Evolutionary conservation across 2,797 vertebrate genomes (phyloP).

Genomic region (Rhyacichthys aspro): DNA sequence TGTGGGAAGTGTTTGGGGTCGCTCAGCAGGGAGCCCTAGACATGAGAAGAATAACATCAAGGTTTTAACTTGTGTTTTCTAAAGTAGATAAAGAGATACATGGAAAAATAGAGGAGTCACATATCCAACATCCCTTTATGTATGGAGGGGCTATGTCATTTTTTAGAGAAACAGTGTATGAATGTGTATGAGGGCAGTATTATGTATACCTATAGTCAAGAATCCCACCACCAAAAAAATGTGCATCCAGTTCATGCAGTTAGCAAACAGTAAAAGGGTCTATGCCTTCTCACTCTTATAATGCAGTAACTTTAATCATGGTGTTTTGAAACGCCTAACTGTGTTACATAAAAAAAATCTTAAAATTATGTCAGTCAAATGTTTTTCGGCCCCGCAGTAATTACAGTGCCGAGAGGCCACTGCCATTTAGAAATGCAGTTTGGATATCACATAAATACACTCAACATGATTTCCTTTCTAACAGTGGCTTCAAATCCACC

Average conservation of each 20-base stretch:
- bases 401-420: neutral
- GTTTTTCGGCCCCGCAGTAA: slow-evolving; percentile 1
- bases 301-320: no score
- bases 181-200: no score
- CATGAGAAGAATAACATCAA: neutral
- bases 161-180: no score
- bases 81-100: neutral
- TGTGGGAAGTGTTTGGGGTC: slow-evolving; percentile 3
- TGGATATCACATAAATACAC: slow-evolving; percentile 28
- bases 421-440: slow-evolving; percentile 6
- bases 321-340: no score
- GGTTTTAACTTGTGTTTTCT: neutral
- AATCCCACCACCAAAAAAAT: no score
- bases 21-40: slow-evolving; percentile 13
- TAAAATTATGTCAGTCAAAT: neutral
- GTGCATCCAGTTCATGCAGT: no score
- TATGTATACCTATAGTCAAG: no score
- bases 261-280: neutral
- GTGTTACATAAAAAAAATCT: neutral
- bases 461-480: slow-evolving; percentile 9
- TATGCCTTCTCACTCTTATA: neutral
- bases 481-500: slow-evolving; percentile 20
- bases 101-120: neutral
- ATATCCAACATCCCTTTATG: no score
- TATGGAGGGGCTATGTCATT: no score